Conservation (phyloP, 2,113 vertebrate genomes). For the Prunella himalayana region DNA sequence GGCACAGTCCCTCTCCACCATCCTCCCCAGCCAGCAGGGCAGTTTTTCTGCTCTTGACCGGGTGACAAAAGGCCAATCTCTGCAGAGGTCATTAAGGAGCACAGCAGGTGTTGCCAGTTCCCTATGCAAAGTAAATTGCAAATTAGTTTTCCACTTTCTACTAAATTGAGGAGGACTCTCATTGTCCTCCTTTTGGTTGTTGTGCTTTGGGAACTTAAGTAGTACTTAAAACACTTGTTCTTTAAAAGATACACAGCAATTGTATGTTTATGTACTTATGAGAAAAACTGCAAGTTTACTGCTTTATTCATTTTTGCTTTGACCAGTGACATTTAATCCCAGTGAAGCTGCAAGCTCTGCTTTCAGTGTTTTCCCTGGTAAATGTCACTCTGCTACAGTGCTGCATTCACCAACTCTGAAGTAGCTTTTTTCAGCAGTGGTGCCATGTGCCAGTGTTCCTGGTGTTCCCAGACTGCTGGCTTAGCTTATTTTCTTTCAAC, state of each 20-base stretch:
- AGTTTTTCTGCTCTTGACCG: background rate
- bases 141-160: background rate
- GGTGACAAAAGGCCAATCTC: background rate
- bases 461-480: background rate
- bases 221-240: background rate
- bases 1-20: too few relatives aligned
- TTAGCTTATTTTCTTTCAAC: conserved; percentile 17
- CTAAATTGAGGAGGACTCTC: background rate
- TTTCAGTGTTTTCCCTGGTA: conserved; percentile 61
- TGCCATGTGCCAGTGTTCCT: conserved; percentile 42
- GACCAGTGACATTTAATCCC: conserved; percentile 61
- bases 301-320: background rate
- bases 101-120: background rate
- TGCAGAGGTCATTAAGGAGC: background rate
- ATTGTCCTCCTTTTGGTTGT: background rate
- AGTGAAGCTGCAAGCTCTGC: conserved; percentile 9
- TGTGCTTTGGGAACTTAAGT: background rate
- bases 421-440: conserved; percentile 60
- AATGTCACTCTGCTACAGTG: conserved; percentile 69
- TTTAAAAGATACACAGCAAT: background rate
- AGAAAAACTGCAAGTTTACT: conserved; percentile 11
- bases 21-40: background rate
- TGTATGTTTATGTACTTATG: background rate
- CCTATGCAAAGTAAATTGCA: background rate
- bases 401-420: conserved; percentile 61